Evolutionary conservation across 2,797 vertebrate species (phyloP), one percentile per base, ranked within the genome.

Genomic region (Coregonus ussuriensis): DNA sequence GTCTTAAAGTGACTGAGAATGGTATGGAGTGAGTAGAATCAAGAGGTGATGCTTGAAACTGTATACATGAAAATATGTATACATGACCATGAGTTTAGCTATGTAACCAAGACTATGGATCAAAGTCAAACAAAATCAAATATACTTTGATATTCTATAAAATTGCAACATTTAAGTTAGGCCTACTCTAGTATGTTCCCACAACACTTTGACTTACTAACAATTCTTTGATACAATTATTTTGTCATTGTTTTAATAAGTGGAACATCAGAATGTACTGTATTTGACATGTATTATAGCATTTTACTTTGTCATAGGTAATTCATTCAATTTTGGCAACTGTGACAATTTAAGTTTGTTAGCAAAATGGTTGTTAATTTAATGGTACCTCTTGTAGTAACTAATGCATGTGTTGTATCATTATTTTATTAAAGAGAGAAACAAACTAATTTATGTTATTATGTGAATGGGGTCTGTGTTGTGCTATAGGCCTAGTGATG

Each of bases 221-320:
- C 80, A 72, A 77, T 71, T 74, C 72, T 72, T 85, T 83, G 76
- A 85, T 80, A 81, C 77, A n/a, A 47, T 21, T 71, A n/a, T 76
- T 66, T 16, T 70, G 1, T 72, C 37, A 69, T 3, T 74, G 63
- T 66, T 78, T 84, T 81, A 77, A 63, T 85, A 75, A 81, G 74
- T 82, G 79, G 87, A 77, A 78, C 72, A 83, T 54, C 73, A 80
- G 83, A 92, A 89, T 89, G 89, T 68, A 63, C 0, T 47, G 41
- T 47, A 47, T 47, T 47, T 47, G 41, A 79, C 4, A 67, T 82
- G 82, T 87, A 81, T 73, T 21, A 62, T 63, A 13, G 33, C 56
- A 25, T 47, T n/a, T 59, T 14, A 37, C 71, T 59, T 71, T 37
- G 72, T 62, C 54, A 25, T 74, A 13, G 56, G 35, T 33, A 51